Evolutionary conservation across 2,888 invertebrate genomes (phyloP).

Genomic region (Synergus gifuensis): DNA sequence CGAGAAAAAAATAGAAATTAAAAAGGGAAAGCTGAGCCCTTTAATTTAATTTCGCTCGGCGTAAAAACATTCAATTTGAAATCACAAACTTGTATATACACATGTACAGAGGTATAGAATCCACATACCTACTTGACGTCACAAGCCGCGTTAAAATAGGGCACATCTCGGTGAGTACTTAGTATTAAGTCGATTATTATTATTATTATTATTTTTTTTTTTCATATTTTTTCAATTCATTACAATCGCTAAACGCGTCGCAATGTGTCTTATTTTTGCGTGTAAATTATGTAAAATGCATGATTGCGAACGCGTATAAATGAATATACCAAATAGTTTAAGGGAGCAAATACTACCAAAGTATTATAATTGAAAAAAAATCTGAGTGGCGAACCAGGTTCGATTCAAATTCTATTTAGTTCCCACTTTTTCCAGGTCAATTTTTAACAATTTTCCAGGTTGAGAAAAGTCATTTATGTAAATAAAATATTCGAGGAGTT

Average conservation of each 20-base stretch:
- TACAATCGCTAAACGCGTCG: slow-evolving; percentile 13
- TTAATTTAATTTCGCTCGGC: slow-evolving; percentile 4
- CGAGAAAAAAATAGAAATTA: slow-evolving; percentile 25
- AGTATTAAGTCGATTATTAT: slow-evolving; percentile 67
- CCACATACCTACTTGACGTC: slow-evolving; percentile 78
- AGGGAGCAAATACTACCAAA: background rate
- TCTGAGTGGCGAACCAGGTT: too few species aligned
- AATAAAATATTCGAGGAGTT: too few species aligned
- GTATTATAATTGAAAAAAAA: background rate
- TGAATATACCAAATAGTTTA: background rate
- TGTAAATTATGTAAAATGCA: slow-evolving; percentile 32
- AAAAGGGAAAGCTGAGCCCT: slow-evolving; percentile 8
- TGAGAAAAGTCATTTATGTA: too few species aligned
- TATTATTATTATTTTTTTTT: slow-evolving; percentile 44
- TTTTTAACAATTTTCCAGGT: too few species aligned
- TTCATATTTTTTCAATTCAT: background rate
- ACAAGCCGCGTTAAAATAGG: slow-evolving; percentile 78
- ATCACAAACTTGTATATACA: slow-evolving; percentile 48
- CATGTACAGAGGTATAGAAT: slow-evolving; percentile 63
- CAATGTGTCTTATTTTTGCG: slow-evolving; percentile 34
- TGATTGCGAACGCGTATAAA: slow-evolving; percentile 34
- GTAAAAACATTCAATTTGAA: slow-evolving; percentile 33
- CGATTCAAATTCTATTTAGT: too few species aligned
- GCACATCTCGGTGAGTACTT: slow-evolving; percentile 76
- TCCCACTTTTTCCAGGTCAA: too few species aligned